Evolutionary conservation across 2,113 vertebrate species (phyloP), one percentile per base, ranked within the genome.

Genomic region (Nothocercus nigrocapillus): DNA sequence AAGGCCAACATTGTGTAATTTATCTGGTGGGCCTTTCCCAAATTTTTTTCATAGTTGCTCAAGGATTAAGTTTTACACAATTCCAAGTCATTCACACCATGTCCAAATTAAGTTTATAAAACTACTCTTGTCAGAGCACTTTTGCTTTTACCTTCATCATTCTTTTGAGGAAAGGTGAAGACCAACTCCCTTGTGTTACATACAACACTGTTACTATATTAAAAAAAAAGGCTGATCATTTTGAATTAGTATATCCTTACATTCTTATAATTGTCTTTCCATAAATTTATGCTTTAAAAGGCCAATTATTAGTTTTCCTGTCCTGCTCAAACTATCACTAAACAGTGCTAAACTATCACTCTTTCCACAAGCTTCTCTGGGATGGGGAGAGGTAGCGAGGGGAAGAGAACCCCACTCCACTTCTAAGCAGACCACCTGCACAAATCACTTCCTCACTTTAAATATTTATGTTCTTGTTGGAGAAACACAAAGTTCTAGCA

Each of bases 1-100:
- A 93, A 95, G 77, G 88, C 92, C 62, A 93, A 62, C 24, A 87
- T 58, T 88, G 79, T 95, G n/a, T 53, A 95, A 89, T 58, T 67
- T 90, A 79, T 95, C 94, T 89, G 95, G 19, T 58, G 93, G 82
- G 47, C 38, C 13, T 42, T 54, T 95, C 11, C 25, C 15, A 20
- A 61, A 68, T 51, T 69, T 85, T 74, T 74, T 16, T 22, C 13
- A 36, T 21, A 92, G 53, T 2, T 81, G 28, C n/a, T 49, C 22
- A 70, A 11, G 81, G 47, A 85, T 69, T 73, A 80, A 89, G 21
- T 80, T 92, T 94, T 80, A 83, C 16, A 61, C 42, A 51, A 53
- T 85, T 66, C 62, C 30, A 73, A 32, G 58, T 67, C 85, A 92
- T 56, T 88, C 44, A 64, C 13, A 70, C 63, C 28, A 53, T 32